Evolutionary conservation across 2,113 vertebrate genomes (phyloP).

Genomic region (Pantherophis guttatus): DNA sequence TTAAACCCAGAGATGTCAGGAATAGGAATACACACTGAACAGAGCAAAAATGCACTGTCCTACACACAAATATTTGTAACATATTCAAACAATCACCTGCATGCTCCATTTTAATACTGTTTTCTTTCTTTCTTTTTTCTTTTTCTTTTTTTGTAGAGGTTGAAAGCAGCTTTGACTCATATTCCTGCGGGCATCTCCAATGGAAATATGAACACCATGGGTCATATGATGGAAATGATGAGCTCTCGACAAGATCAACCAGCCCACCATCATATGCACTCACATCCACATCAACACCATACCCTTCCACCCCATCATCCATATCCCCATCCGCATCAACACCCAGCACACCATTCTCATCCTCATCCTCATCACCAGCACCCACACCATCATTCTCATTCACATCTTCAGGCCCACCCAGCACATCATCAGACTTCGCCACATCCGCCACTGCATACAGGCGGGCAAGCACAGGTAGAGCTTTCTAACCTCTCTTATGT

Average conservation of each 20-base stretch:
- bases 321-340: conserved; percentile 86
- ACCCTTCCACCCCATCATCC: conserved; percentile 79
- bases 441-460: conserved; percentile 86
- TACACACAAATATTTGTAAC: not conserved
- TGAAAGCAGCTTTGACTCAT: conserved; percentile 95
- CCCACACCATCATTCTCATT: conserved; percentile 90
- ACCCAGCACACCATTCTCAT: conserved; percentile 86
- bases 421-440: conserved; percentile 94
- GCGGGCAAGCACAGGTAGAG: conserved; percentile 87
- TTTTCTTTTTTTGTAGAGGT: conserved; percentile 78
- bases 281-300: conserved; percentile 93
- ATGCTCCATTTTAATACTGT: conserved; percentile 28
- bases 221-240: conserved; percentile 99
- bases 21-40: not conserved
- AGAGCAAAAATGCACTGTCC: not conserved
- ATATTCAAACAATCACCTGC: not conserved
- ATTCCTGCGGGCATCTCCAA: conserved; percentile 93
- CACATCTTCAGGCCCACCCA: conserved; percentile 85
- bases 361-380: conserved; percentile 89
- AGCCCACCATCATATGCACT: conserved; percentile 91
- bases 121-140: not conserved
- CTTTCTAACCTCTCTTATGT: not conserved
- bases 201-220: conserved; percentile 97
- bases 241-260: conserved; percentile 89
- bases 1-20: not conserved